Evolutionary conservation across 2,888 invertebrate species (phyloP).

Genomic region (Cataglyphis rosenhaueri): DNA sequence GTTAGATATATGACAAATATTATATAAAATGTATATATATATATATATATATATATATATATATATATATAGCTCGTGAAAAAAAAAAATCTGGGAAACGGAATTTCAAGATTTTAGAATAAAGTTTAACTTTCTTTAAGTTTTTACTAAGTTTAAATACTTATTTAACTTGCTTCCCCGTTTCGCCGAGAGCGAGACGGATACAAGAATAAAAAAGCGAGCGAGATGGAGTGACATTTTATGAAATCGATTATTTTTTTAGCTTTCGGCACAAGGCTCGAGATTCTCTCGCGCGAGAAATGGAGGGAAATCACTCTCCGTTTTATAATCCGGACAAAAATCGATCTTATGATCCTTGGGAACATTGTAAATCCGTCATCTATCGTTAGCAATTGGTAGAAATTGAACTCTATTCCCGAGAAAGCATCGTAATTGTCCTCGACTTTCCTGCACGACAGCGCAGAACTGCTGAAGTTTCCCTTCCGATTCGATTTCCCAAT

Average conservation of each 20-base stretch:
- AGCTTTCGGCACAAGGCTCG: neutral
- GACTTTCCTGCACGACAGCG: constrained; percentile 1
- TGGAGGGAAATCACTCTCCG: neutral
- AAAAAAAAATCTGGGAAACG: neutral
- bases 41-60: too few relatives aligned
- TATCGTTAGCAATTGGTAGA: neutral
- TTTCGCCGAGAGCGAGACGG: neutral
- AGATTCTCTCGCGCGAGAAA: neutral
- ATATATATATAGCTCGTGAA: neutral
- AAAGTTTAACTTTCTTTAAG: neutral
- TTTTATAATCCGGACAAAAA: neutral
- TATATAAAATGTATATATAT: too few relatives aligned
- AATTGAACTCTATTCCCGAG: constrained; percentile 21
- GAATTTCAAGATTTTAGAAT: neutral
- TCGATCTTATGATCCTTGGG: neutral
- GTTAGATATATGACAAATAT: neutral
- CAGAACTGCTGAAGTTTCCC: constrained; percentile 30
- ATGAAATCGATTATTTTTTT: neutral
- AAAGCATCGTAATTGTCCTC: constrained; percentile 29
- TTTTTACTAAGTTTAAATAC: neutral
- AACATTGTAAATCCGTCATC: constrained; percentile 20
- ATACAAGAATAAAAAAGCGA: neutral
- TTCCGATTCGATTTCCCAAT: constrained; percentile 28
- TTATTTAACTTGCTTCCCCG: neutral
- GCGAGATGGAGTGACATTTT: neutral